Conservation (phyloP, 2,113 vertebrate species). For the Irena cyanogastra region DNA sequence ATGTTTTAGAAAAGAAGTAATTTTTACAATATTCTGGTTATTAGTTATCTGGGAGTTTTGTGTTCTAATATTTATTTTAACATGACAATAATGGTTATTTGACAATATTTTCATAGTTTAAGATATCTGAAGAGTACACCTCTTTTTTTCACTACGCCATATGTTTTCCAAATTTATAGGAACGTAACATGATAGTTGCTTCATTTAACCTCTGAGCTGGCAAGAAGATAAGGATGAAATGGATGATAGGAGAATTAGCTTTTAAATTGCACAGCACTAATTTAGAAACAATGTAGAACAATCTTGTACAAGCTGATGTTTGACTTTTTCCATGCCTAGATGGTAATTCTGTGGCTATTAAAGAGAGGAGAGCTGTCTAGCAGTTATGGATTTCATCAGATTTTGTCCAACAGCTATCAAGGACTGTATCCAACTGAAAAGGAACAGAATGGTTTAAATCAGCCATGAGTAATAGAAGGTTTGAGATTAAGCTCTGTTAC, state of each 20-base stretch:
- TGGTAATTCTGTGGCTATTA: background rate
- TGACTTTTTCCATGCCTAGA: background rate
- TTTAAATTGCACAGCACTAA: background rate
- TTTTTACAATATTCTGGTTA: background rate
- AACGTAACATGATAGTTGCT: background rate
- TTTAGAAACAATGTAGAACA: background rate
- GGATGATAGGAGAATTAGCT: background rate
- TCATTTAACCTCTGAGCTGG: background rate
- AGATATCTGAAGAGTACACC: background rate
- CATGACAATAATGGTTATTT: background rate
- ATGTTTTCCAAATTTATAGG: background rate
- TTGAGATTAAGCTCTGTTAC: background rate
- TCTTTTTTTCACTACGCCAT: background rate
- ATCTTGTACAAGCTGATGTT: background rate
- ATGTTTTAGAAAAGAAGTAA: background rate
- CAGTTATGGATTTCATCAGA: constrained; percentile 38
- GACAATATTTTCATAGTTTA: background rate
- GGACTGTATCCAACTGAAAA: constrained; percentile 29
- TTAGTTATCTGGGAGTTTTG: background rate
- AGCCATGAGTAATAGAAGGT: background rate
- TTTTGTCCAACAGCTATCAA: constrained; percentile 30
- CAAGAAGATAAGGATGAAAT: background rate
- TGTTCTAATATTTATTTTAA: background rate
- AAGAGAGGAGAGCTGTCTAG: background rate
- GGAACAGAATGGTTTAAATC: constrained; percentile 17